A percentile compares a stretch with the other conserved stretches of the same genome.
These are phyloP conservation scores for Melipona bicolor DNA, from an alignment of 2,888 invertebrate genomes.

Conservation along the genomic window DNA sequence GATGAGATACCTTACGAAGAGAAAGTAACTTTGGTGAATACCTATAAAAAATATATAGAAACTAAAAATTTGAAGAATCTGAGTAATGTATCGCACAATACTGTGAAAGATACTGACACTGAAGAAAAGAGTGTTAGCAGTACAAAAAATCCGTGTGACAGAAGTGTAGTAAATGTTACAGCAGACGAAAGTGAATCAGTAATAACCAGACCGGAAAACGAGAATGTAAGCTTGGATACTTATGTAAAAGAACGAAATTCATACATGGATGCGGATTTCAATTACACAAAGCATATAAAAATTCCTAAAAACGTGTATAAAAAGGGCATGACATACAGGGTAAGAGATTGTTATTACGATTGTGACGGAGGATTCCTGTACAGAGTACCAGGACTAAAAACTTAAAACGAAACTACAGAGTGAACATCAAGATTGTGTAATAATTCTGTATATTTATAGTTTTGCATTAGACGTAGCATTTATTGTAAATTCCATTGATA, in stretches of 20 bases:
- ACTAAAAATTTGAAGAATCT: constrained; percentile 4
- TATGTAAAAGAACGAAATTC: constrained; percentile 80
- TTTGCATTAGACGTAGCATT: not conserved
- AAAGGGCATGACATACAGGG: constrained; percentile 89
- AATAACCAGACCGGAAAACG: not conserved
- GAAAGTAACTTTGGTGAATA: constrained; percentile 17
- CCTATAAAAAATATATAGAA: constrained; percentile 31
- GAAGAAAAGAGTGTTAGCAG: not conserved
- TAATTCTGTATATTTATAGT: not conserved
- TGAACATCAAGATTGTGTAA: not conserved
- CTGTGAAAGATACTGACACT: not conserved
- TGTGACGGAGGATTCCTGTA: constrained; percentile 92
- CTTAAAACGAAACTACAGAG: too few relatives aligned
- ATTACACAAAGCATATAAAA: constrained; percentile 87
- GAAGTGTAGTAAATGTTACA: not conserved
- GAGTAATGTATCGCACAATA: not conserved
- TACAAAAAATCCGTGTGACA: not conserved
- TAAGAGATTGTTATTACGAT: constrained; percentile 93
- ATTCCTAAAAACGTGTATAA: constrained; percentile 89
- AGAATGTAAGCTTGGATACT: constrained; percentile 64
- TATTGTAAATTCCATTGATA: not conserved
- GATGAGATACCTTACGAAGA: constrained; percentile 38
- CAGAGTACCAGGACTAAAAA: constrained; percentile 86
- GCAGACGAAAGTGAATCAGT: not conserved
- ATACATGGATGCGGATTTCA: constrained; percentile 75